Evolutionary conservation across 2,113 vertebrate species (phyloP), one percentile per base, ranked within the genome.

Genomic region (Emydocephalus ijimae): DNA sequence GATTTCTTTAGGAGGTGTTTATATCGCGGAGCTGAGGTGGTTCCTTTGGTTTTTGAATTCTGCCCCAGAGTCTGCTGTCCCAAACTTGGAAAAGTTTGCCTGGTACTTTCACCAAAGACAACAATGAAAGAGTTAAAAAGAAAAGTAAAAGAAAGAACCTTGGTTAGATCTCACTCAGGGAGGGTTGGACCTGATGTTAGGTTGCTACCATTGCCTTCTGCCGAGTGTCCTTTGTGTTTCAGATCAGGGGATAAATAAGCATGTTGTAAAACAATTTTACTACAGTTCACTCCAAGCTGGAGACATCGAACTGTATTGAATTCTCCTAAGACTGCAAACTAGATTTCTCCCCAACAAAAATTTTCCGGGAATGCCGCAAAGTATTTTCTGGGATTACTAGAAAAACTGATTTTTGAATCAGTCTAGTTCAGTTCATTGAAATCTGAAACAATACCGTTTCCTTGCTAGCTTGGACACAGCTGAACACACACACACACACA

Each of bases 271-370:
- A 34, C 29, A 64, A 81, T 50, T 87, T 87, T 18, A 43, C 4
- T 50, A 29, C 20, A 69, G 88, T 85, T 85, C 64, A 93, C 61
- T 86, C 39, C 54, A 57, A 69, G 39, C 57, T 26, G 61, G 21
- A 81, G 85, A 18, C 24, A 7, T 20, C 10, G 23, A 55, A 85
- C 29, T 43, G 9, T 94, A 92, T 86, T 45, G 43, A 0, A 0
- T 92, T 95, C 95, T 96, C 92, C 26, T 56, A 9, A 29, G 50
- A 3, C 61, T 87, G n/a, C 87, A 90, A 95, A 95, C 45, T 14
- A 94, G 86, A 93, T 56, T 90, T 94, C 0, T 12, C 59, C 89
- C 89, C 91, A 91, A 86, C 87, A 54, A 54, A 56, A 93, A 9
- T 95, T 21, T 14, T 91, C 10, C 8, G 21, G 8, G 0, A 5